Evolutionary conservation across 2,888 invertebrate genomes (phyloP).

Genomic region (Eupithecia exiguata): DNA sequence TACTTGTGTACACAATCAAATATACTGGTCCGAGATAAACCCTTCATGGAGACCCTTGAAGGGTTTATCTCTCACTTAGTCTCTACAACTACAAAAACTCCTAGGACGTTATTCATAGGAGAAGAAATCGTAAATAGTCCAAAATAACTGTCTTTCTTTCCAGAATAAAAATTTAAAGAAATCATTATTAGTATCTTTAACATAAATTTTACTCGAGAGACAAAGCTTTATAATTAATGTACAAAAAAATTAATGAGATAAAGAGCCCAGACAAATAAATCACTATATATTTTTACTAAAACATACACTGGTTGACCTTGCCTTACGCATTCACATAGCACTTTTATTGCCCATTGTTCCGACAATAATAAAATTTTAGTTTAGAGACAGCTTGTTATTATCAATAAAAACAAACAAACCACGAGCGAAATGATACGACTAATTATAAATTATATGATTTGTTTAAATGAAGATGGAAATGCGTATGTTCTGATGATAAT

Average conservation of each 20-base stretch:
- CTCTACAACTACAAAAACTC: neutral
- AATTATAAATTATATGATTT: neutral
- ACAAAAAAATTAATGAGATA: neutral
- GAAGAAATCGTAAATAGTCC: neutral
- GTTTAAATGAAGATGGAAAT: neutral
- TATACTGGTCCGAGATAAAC: neutral
- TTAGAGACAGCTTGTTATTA: neutral
- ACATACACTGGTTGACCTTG: neutral
- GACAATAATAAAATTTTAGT: neutral
- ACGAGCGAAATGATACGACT: neutral
- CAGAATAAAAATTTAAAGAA: no score
- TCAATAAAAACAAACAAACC: constrained; percentile 3
- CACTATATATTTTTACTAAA: neutral
- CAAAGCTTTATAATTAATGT: neutral
- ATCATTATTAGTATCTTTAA: no score
- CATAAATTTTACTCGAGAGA: no score
- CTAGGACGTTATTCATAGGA: neutral
- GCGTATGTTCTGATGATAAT: neutral
- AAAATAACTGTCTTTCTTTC: neutral
- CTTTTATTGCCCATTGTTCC: neutral
- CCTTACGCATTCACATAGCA: neutral
- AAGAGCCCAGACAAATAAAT: neutral
- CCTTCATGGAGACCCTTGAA: neutral
- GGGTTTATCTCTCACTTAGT: neutral
- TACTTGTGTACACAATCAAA: constrained; percentile 12